Evolutionary conservation across 1,140 invertebrate species (phyloP).

Genomic region (Nasonia giraulti): DNA sequence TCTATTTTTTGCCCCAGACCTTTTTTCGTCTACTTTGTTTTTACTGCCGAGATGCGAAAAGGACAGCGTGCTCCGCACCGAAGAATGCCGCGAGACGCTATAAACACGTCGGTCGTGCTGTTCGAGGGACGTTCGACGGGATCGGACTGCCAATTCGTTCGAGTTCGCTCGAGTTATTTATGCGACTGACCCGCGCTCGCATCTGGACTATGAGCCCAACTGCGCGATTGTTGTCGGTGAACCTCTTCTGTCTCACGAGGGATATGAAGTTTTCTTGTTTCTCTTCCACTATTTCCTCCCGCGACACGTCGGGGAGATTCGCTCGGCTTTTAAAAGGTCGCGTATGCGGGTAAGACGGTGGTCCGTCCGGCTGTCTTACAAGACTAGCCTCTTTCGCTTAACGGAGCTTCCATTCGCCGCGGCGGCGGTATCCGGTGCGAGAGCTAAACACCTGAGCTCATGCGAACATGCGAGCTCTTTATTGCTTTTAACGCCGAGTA

Average conservation of each 20-base stretch:
- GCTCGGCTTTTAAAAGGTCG: neutral
- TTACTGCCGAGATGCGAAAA: slow-evolving; percentile 11
- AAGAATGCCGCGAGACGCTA: slow-evolving; percentile 31
- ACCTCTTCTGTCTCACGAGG: too few species aligned
- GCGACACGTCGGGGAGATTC: neutral
- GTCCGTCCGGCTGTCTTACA: slow-evolving; percentile 9
- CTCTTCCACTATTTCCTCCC: neutral
- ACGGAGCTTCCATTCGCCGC: neutral
- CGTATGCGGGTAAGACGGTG: slow-evolving; percentile 10
- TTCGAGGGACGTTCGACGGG: slow-evolving; percentile 53
- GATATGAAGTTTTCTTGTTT: too few species aligned
- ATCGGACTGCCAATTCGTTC: slow-evolving; percentile 54
- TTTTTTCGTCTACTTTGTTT: slow-evolving; percentile 1
- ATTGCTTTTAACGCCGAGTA: neutral
- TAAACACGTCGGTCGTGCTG: slow-evolving; percentile 43
- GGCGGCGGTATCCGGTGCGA: slow-evolving; percentile 54
- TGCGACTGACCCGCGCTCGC: slow-evolving; percentile 62
- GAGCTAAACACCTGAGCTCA: neutral
- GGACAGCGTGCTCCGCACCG: slow-evolving; percentile 9
- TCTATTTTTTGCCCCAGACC: slow-evolving; percentile 51
- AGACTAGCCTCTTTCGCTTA: slow-evolving; percentile 36
- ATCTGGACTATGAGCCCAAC: neutral
- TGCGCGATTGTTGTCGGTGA: too few species aligned
- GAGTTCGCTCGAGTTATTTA: slow-evolving; percentile 68
- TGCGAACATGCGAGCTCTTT: slow-evolving; percentile 11